Percentiles rank a stretch among this genome's conserved stretches.
Evolutionary conservation across 30 jellyfish, hydroid and myxozoan genomes (phyloP).

Genomic region (Hydractinia symbiolongicarpus): DNA sequence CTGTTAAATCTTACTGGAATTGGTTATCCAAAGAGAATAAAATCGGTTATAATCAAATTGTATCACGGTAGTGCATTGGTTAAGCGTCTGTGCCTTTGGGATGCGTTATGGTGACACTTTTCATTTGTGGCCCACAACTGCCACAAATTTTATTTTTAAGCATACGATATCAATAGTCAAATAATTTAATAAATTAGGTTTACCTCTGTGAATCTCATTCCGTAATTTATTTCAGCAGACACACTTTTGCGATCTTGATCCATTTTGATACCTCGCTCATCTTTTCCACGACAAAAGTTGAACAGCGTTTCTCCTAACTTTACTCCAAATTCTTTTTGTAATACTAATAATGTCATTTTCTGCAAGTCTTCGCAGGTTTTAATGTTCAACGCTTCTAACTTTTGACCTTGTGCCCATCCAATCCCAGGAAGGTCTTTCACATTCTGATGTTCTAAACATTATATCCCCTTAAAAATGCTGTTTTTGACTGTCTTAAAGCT

Average conservation of each 20-base stretch:
- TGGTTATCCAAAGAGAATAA: too few species aligned
- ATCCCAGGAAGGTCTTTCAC: constrained; percentile 85
- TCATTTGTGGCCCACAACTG: too few species aligned
- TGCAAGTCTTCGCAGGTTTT: constrained; percentile 66
- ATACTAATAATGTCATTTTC: constrained; percentile 31
- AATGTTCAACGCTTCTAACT: constrained; percentile 40
- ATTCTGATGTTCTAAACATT: constrained; percentile 46
- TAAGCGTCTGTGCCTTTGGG: too few species aligned
- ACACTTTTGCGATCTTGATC: constrained; percentile 88
- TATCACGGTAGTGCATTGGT: too few species aligned
- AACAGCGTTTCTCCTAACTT: constrained; percentile 65
- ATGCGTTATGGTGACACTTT: too few species aligned
- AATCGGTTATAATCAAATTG: too few species aligned
- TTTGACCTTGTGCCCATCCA: constrained; percentile 60
- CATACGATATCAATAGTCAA: too few species aligned
- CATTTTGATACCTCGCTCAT: constrained; percentile 52
- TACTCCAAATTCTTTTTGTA: constrained; percentile 75
- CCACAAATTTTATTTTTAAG: too few species aligned
- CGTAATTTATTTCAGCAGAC: constrained; percentile 94
- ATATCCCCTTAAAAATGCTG: too few species aligned
- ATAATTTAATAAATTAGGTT: too few species aligned
- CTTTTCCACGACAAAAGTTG: constrained; percentile 78
- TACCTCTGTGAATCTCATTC: constrained; percentile 83
- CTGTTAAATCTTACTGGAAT: too few species aligned
- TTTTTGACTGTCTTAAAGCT: too few species aligned